Percentiles rank a stretch among this genome's conserved stretches.
phyloP scores from a whole-genome alignment of 2,888 invertebrate species.

The Idaea dimidiata region DNA sequence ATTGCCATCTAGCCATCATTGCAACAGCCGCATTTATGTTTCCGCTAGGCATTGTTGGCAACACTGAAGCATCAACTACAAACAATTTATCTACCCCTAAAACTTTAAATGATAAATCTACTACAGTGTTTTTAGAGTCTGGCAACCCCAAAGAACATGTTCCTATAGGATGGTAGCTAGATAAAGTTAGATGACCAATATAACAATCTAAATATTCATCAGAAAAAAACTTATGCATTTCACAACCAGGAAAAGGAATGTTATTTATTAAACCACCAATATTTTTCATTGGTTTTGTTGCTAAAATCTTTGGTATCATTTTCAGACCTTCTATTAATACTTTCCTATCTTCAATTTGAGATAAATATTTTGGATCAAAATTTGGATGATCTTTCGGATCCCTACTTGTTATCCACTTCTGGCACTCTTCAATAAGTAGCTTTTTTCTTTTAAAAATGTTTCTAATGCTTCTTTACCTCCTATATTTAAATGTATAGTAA shows the following conservation, averaged over 20 bases:
- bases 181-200: slow-evolving; percentile 83
- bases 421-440: too few relatives aligned
- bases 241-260: slow-evolving; percentile 84
- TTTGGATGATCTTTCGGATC: slow-evolving; percentile 77
- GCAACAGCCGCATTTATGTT: slow-evolving; percentile 86
- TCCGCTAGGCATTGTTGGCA: slow-evolving; percentile 84
- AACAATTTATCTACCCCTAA: slow-evolving; percentile 80
- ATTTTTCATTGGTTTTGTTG: slow-evolving; percentile 77
- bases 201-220: slow-evolving; percentile 86
- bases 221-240: slow-evolving; percentile 74
- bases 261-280: slow-evolving; percentile 81
- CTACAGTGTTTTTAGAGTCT: slow-evolving; percentile 72
- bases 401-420: slow-evolving; percentile 77
- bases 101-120: slow-evolving; percentile 81
- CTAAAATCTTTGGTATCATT: slow-evolving; percentile 78
- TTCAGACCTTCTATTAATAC: slow-evolving; percentile 82
- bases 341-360: slow-evolving; percentile 79
- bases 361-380: slow-evolving; percentile 86
- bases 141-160: slow-evolving; percentile 85
- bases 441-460: too few relatives aligned
- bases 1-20: slow-evolving; percentile 86
- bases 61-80: slow-evolving; percentile 85
- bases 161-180: slow-evolving; percentile 86
- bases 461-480: too few relatives aligned
- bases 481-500: too few relatives aligned